A percentile compares a stretch with the other conserved stretches of the same genome.
Evolutionary conservation across 2,797 vertebrate species (phyloP).

Genomic region (Loriculus beryllinus): DNA sequence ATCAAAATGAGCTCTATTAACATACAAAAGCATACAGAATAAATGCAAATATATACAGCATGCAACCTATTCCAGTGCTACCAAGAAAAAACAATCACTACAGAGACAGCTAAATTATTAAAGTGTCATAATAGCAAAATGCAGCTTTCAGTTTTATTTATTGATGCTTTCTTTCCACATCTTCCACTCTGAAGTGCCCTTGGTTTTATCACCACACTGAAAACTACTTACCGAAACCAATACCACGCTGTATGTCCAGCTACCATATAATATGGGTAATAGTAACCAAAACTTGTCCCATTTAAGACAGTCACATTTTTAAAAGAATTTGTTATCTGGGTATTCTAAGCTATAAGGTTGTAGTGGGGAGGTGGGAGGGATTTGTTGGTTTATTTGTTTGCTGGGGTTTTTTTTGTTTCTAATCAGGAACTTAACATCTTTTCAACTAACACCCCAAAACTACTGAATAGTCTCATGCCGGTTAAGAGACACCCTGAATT

Average conservation of each 20-base stretch:
- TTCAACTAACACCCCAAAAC: neutral
- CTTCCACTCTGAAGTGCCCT: neutral
- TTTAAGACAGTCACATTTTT: neutral
- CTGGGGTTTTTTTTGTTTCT: neutral
- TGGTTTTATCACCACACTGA: neutral
- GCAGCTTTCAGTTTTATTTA: neutral
- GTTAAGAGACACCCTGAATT: neutral
- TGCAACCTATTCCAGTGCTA: neutral
- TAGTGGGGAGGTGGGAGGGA: neutral
- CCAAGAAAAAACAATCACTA: neutral
- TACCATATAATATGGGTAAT: neutral
- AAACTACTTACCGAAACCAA: neutral
- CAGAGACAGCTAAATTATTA: neutral
- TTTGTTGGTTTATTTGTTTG: neutral
- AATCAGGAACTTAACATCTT: neutral
- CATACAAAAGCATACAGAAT: neutral
- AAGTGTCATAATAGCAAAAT: neutral
- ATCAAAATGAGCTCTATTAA: neutral
- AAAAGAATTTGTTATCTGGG: neutral
- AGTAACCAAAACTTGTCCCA: neutral
- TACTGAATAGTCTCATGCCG: neutral
- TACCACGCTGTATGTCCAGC: neutral
- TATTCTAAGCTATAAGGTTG: neutral
- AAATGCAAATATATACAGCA: neutral
- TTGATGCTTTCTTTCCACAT: neutral